These are phyloP conservation scores for Philaenus spumarius DNA, from an alignment of 1,140 invertebrate genomes.

Conservation along the genomic window DNA sequence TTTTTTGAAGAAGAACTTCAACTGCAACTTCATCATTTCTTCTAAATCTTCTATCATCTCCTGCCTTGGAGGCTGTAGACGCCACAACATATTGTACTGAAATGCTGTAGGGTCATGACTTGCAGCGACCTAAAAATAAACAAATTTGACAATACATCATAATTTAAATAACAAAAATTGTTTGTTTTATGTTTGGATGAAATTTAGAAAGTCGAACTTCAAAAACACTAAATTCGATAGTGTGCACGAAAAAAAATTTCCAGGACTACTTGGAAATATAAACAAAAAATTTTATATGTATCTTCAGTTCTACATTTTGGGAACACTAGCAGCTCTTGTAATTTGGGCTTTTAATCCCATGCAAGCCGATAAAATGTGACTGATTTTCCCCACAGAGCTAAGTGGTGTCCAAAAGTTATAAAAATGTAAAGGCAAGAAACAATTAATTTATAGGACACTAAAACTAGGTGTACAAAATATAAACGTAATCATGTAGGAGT, in stretches of 20 bases:
- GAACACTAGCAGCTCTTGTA: too few relatives aligned
- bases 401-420: too few relatives aligned
- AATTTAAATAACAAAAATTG: background rate
- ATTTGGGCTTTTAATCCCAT: too few relatives aligned
- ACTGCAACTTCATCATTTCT: slow-evolving; percentile 55
- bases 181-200: background rate
- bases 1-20: slow-evolving; percentile 45
- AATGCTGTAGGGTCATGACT: slow-evolving; percentile 58
- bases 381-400: too few relatives aligned
- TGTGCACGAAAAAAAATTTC: background rate
- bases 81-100: slow-evolving; percentile 60
- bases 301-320: too few relatives aligned
- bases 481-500: too few relatives aligned
- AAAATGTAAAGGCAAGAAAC: too few relatives aligned
- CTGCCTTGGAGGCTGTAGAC: slow-evolving; percentile 53
- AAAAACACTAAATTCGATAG: background rate
- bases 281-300: too few relatives aligned
- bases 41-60: slow-evolving; percentile 73
- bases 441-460: too few relatives aligned
- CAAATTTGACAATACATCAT: background rate
- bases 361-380: too few relatives aligned
- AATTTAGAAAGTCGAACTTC: background rate
- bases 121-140: slow-evolving; percentile 48
- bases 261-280: background rate
- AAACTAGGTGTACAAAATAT: too few relatives aligned